These are phyloP conservation scores for Pocillopora verrucosa DNA, from an alignment of 64 coral and sea anemone genomes.

Conservation along the genomic window DNA sequence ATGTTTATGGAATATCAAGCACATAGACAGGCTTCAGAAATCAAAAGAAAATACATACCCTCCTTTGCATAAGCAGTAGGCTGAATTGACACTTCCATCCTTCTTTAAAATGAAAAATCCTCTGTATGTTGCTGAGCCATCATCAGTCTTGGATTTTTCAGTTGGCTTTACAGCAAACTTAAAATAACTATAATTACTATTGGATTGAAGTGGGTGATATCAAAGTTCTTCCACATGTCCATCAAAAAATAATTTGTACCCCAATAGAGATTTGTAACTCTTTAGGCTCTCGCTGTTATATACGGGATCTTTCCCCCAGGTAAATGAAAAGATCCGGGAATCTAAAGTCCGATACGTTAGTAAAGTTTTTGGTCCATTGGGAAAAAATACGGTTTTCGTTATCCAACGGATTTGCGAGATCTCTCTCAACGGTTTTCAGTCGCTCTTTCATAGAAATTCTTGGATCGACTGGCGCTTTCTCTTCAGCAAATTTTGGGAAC, in stretches of 20 bases:
- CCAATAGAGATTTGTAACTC: not conserved
- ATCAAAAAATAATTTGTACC: not conserved
- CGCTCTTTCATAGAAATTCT: too few species aligned
- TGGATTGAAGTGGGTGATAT: not conserved
- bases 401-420: too few species aligned
- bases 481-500: too few species aligned
- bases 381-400: too few species aligned
- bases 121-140: too few species aligned
- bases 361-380: too few species aligned
- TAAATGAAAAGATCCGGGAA: too few species aligned
- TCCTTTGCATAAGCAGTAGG: constrained; percentile 41
- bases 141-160: constrained; percentile 27
- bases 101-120: too few species aligned
- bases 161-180: constrained; percentile 42
- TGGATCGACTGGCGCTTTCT: too few species aligned
- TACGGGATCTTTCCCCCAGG: too few species aligned
- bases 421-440: too few species aligned
- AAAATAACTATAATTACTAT: constrained; percentile 8
- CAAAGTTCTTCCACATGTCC: constrained; percentile 12
- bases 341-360: too few species aligned
- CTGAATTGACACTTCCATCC: constrained; percentile 40
- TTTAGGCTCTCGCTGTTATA: not conserved
- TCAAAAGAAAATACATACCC: constrained; percentile 4
- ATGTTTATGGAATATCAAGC: not conserved
- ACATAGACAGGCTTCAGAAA: not conserved